These are phyloP conservation scores for Saturnia japonica DNA, from an alignment of 2,888 invertebrate species.

Conservation along the genomic window DNA sequence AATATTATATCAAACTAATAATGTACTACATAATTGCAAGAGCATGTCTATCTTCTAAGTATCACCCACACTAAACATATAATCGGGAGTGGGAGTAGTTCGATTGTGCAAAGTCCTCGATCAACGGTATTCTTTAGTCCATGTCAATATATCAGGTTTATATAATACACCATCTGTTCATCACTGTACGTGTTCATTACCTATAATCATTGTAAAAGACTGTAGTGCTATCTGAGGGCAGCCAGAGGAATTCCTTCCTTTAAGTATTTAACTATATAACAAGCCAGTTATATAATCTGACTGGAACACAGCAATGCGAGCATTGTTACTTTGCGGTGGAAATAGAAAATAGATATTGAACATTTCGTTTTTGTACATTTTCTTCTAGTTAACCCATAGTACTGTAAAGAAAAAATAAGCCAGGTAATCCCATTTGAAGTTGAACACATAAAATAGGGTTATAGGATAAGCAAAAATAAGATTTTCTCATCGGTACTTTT, in stretches of 20 bases:
- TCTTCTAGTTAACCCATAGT: background rate
- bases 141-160: too few species aligned
- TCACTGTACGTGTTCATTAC: too few species aligned
- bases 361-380: background rate
- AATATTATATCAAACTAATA: too few species aligned
- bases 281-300: background rate
- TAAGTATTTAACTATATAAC: background rate
- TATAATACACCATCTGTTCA: too few species aligned
- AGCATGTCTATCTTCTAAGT: too few species aligned
- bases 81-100: too few species aligned
- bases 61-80: too few species aligned
- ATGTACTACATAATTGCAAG: too few species aligned
- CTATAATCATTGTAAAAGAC: background rate
- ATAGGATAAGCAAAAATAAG: background rate
- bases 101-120: too few species aligned
- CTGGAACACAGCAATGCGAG: background rate
- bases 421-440: background rate
- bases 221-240: background rate
- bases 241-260: background rate
- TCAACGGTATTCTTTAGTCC: too few species aligned
- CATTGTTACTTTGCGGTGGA: background rate
- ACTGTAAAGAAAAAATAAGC: background rate
- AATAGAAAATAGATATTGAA: background rate
- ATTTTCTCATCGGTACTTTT: background rate
- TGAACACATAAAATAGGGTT: slow-evolving; percentile 2